phyloP scores from a whole-genome alignment of 1,140 invertebrate species.

The Saccostrea glomerata region DNA sequence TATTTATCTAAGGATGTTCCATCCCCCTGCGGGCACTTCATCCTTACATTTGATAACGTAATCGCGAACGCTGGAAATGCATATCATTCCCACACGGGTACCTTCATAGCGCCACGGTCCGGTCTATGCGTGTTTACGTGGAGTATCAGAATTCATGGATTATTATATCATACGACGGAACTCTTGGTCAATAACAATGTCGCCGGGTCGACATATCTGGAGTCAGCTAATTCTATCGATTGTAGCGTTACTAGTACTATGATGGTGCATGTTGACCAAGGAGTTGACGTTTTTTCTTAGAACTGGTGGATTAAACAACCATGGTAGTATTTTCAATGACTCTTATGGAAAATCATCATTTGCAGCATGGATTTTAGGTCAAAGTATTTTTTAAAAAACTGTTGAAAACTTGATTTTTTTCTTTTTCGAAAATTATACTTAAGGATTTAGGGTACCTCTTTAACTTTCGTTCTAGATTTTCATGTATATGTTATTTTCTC shows the following conservation, averaged over 20 bases:
- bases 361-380: neutral
- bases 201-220: neutral
- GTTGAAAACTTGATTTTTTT: no score
- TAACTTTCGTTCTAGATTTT: no score
- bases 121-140: neutral
- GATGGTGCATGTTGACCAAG: neutral
- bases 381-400: neutral
- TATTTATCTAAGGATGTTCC: neutral
- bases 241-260: neutral
- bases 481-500: no score
- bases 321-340: neutral
- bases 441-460: no score
- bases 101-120: neutral
- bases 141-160: neutral
- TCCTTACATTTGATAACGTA: neutral
- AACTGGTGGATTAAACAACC: neutral
- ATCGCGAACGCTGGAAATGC: slow-evolving; percentile 20
- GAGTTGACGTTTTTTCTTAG: neutral
- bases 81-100: neutral
- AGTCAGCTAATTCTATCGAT: neutral
- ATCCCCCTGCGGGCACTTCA: neutral
- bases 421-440: no score
- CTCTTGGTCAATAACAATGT: neutral
- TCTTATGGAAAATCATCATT: neutral
- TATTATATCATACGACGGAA: neutral